phyloP scores from a whole-genome alignment of 2,888 invertebrate genomes.

The Cerceris ruficornis region DNA sequence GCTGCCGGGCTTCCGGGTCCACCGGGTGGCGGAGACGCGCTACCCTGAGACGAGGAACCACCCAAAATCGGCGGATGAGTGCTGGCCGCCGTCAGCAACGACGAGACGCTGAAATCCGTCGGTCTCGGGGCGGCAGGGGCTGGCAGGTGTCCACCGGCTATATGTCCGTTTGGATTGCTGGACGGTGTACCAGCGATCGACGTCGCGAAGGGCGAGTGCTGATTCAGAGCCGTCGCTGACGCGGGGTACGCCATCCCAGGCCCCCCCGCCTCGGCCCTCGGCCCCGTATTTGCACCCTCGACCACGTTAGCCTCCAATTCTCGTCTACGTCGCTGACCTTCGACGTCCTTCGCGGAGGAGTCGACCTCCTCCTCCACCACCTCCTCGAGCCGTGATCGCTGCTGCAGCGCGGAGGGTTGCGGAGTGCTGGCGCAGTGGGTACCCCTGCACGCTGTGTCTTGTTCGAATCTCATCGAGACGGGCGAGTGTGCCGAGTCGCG shows the following conservation, averaged over 20 bases:
- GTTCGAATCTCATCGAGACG: slow-evolving; percentile 90
- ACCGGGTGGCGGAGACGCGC: slow-evolving; percentile 79
- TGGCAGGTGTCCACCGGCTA: slow-evolving; percentile 87
- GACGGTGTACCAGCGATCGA: slow-evolving; percentile 63
- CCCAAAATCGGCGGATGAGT: slow-evolving; percentile 77
- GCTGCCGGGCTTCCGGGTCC: slow-evolving; percentile 79
- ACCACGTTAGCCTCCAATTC: slow-evolving; percentile 77
- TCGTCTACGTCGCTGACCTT: slow-evolving; percentile 66
- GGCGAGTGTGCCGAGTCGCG: slow-evolving; percentile 85
- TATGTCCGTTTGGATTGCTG: slow-evolving; percentile 81
- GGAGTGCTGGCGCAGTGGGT: slow-evolving; percentile 84
- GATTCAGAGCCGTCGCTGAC: slow-evolving; percentile 80
- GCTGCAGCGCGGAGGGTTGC: slow-evolving; percentile 81
- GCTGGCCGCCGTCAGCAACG: slow-evolving; percentile 90
- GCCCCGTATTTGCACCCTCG: slow-evolving; percentile 81
- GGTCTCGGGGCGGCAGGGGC: slow-evolving; percentile 94
- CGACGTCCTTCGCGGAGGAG: slow-evolving; percentile 73
- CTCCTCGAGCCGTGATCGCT: slow-evolving; percentile 66
- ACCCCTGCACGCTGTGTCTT: slow-evolving; percentile 84
- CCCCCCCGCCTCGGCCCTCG: slow-evolving; percentile 81
- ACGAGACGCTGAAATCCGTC: slow-evolving; percentile 96
- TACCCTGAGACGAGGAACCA: slow-evolving; percentile 80
- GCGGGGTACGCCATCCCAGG: slow-evolving; percentile 82
- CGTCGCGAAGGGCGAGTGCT: slow-evolving; percentile 74
- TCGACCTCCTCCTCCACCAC: slow-evolving; percentile 68